Base-by-base conservation (phyloP, 2,797 vertebrate genomes). In the Danio aesculapii region DNA sequence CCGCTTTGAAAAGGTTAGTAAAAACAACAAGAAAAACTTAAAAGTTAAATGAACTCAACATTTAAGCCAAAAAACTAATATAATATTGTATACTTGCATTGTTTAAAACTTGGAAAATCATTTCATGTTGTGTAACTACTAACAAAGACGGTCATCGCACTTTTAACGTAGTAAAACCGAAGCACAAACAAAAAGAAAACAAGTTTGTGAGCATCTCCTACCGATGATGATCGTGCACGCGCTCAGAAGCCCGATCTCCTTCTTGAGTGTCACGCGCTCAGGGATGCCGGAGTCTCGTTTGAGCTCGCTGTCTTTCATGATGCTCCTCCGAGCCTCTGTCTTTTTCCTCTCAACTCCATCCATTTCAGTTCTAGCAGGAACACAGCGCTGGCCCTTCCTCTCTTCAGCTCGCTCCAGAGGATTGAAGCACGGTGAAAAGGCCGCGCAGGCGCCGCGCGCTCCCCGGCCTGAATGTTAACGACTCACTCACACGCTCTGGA, bases 221-320 rank as follows among this genome's bases (percentile, higher is more conserved):
- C 97, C 97, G 88, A 98, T 96, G 84, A 98, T 98, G 92, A 98
- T 98, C 89, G 96, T 96, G 93, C 97, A 98, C 39, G 97, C 97
- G 91, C 97, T 98, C 87, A 98, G 81, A 75, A 98, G 93, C 84
- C 97, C 97, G 83, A 98, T 98, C 91, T 98, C 97, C 92, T 98
- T 98, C 93, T 98, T 98, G 72, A 98, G 94, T 8, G 96, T 91
- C 87, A 98, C 97, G 21, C 95, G 92, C 78, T 96, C 96, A 0
- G 91, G 85, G 84, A 89, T 81, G 41, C 57, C 8, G 30, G 85
- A 59, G 77, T 90, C 68, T 62, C 61, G 58, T 75, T 84, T 77
- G 61, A 82, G 68, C 68, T 87, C 83, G 66, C 81, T 81, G 64
- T 87, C 81, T 83, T 84, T 81, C 83, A 39, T 81, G 76, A 81